phyloP scores from a whole-genome alignment of 2,888 invertebrate genomes.

The Brachynemurus nebulosus region DNA sequence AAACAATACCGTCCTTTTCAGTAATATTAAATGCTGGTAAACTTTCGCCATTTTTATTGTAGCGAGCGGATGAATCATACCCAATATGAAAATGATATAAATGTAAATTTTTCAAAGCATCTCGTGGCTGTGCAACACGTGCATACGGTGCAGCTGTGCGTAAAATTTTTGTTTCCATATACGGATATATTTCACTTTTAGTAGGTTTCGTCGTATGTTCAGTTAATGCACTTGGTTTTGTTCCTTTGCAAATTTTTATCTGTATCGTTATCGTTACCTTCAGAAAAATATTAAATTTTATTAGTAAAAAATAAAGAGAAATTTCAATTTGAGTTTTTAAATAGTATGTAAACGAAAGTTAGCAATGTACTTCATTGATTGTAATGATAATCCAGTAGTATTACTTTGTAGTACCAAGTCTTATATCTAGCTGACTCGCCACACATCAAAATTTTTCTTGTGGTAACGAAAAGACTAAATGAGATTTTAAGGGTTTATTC shows the following conservation, averaged over 20 bases:
- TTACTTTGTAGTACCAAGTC: too few relatives aligned
- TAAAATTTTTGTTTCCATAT: constrained; percentile 27
- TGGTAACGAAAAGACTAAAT: too few relatives aligned
- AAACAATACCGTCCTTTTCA: constrained; percentile 39
- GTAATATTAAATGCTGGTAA: constrained; percentile 37
- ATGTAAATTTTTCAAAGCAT: constrained; percentile 15
- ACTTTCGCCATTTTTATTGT: constrained; percentile 16
- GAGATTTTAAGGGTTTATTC: too few relatives aligned
- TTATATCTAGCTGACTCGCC: too few relatives aligned
- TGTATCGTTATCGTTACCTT: constrained; percentile 1
- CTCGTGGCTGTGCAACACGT: constrained; percentile 33
- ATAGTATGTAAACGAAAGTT: too few relatives aligned
- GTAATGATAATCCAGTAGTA: too few relatives aligned
- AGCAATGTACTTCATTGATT: too few relatives aligned
- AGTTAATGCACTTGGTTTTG: constrained; percentile 3
- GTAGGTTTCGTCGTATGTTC: constrained; percentile 1
- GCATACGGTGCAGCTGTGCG: constrained; percentile 34
- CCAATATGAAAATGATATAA: constrained; percentile 5
- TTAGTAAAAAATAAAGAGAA: neutral
- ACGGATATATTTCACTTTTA: constrained; percentile 21
- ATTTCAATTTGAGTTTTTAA: too few relatives aligned
- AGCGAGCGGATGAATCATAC: constrained; percentile 9
- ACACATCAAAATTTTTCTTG: too few relatives aligned
- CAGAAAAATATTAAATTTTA: neutral
- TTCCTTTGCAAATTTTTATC: constrained; percentile 3